These are phyloP conservation scores for Percina caprodes DNA, from an alignment of 2,113 vertebrate genomes.

Conservation along the genomic window DNA sequence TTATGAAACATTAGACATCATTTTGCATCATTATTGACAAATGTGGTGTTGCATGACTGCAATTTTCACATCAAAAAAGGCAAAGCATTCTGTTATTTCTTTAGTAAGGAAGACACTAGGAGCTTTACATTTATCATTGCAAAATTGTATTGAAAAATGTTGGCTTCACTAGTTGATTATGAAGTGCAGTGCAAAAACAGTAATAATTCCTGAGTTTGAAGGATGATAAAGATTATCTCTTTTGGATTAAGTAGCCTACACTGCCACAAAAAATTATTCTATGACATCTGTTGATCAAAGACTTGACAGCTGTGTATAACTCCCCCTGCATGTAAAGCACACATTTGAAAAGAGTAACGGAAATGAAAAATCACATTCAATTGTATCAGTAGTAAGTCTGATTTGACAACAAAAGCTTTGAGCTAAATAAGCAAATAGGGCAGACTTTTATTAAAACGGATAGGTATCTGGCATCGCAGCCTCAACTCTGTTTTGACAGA, in stretches of 20 bases:
- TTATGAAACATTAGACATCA: not conserved
- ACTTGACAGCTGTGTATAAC: not conserved
- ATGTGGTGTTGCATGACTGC: not conserved
- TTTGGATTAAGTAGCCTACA: not conserved
- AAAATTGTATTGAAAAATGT: not conserved
- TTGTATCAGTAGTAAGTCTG: conserved; percentile 22
- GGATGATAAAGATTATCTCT: not conserved
- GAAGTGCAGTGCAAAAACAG: not conserved
- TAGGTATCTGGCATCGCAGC: conserved; percentile 40
- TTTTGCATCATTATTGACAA: not conserved
- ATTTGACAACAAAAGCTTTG: conserved; percentile 51
- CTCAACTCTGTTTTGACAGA: conserved; percentile 62
- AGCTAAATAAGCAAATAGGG: conserved; percentile 54
- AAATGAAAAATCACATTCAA: conserved; percentile 37
- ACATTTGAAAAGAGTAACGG: not conserved
- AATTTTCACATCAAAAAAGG: not conserved
- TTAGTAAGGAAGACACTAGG: not conserved
- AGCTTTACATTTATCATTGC: not conserved
- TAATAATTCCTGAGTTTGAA: not conserved
- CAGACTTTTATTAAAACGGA: conserved; percentile 49
- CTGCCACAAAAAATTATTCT: not conserved
- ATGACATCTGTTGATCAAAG: conserved; percentile 26
- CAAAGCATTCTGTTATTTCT: not conserved
- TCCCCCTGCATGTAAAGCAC: conserved; percentile 28
- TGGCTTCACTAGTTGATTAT: not conserved